Percentiles rank a stretch among this genome's conserved stretches.
Conservation (phyloP, 1,140 invertebrate species). For the Maniola jurtina region DNA sequence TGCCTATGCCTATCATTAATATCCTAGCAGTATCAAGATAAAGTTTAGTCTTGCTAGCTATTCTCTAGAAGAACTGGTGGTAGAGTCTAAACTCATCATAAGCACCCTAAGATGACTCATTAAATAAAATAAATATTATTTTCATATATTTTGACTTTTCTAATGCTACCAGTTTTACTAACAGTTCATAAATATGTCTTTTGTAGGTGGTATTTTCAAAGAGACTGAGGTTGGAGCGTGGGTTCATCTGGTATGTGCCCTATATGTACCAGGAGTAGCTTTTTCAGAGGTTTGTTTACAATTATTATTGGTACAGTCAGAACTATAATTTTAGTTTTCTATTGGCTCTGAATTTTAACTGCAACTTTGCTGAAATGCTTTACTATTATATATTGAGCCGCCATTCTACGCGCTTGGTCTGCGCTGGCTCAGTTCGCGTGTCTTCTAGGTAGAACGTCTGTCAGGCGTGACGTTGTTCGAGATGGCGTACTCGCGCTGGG, state of each 20-base stretch:
- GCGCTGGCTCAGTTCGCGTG: background rate
- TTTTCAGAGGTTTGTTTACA: constrained; percentile 91
- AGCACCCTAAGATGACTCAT: no score
- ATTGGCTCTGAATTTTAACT: no score
- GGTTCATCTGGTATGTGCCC: constrained; percentile 98
- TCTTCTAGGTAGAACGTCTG: constrained; percentile 85
- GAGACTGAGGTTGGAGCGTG: constrained; percentile 97
- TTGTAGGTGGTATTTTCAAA: constrained; percentile 94
- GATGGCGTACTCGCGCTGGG: constrained; percentile 97
- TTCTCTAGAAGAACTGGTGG: no score
- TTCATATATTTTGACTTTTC: no score
- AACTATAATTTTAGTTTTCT: no score
- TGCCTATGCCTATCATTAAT: background rate
- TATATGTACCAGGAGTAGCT: constrained; percentile 97
- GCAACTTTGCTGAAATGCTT: background rate
- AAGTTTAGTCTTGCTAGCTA: no score
- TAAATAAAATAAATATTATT: no score
- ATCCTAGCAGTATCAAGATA: background rate
- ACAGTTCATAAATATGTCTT: constrained; percentile 9
- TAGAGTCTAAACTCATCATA: no score
- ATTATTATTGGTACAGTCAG: no score
- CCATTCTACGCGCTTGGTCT: no score
- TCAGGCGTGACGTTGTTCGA: constrained; percentile 95
- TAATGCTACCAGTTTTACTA: no score
- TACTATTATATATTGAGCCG: no score